Evolutionary conservation across 2,113 vertebrate species (phyloP), one percentile per base, ranked within the genome.

Genomic region (Anas platyrhynchos): DNA sequence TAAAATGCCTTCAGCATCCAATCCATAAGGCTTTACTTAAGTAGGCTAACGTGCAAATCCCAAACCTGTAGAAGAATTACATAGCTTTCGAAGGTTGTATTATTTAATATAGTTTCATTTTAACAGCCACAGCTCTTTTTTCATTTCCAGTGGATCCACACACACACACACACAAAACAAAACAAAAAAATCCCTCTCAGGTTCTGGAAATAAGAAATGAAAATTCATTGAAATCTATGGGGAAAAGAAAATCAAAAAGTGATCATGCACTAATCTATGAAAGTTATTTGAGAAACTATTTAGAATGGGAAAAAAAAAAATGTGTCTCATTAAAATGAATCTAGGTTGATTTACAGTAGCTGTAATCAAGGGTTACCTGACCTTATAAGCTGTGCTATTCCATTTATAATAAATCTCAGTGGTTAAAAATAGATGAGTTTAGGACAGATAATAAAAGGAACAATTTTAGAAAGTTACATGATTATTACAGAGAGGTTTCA

Each of bases 351-450:
- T 97, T 96, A 96, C 77, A 96, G 63, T 69, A 86, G 44, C 85
- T 94, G 93, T 93, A 97, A 97, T 97, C 87, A 97, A 96, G 86
- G 89, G 91, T 96, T 97, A 68, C 52, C 63, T 36, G 54, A 97
- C 94, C 94, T 97, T 97, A 94, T 91, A 96, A 89, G 59, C 92
- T 96, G 84, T 96, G 83, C 63, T 96, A 87, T 91, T 95, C 88
- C 86, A 95, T 96, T 97, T 97, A 91, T 96, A 97, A 97, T 97
- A 97, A 92, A 94, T 96, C 68, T 80, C 56, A 76, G 77, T 59
- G 90, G 88, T 96, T 97, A 98, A 97, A 97, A 98, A 97, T 96
- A 96, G 84, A 96, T 97, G 90, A 97, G 79, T 74, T 93, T 94
- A 96, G 88, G 83, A 96, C 72, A 97, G 90, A 96, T 92, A 95